Conservation (phyloP, 2,113 vertebrate species). For the Melanerpes formicivorus region DNA sequence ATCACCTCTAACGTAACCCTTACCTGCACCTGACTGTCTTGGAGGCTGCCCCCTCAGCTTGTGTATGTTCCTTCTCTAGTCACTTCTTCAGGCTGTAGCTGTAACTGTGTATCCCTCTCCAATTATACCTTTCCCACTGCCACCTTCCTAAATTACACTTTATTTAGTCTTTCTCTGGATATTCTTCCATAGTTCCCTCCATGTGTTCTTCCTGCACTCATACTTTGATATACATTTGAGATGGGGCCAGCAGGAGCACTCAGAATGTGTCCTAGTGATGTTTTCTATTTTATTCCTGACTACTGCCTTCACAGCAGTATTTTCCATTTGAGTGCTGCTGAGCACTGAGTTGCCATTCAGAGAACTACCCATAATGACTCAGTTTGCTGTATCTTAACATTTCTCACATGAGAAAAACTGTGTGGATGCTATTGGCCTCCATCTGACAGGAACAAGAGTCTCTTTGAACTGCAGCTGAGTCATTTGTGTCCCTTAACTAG, state of each 20-base stretch:
- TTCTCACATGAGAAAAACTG: background rate
- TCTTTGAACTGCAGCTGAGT: slow-evolving; percentile 8
- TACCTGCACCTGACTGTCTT: background rate
- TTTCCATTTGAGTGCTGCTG: background rate
- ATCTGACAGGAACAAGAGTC: background rate
- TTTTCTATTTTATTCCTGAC: background rate
- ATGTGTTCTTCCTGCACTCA: background rate
- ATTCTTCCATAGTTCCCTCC: accelerated
- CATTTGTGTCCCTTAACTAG: background rate
- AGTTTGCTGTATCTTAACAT: background rate
- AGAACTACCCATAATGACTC: background rate
- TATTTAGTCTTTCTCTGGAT: background rate
- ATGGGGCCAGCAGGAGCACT: background rate
- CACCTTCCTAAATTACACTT: background rate
- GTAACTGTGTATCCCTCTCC: background rate
- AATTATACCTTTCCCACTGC: background rate
- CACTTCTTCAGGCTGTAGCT: background rate
- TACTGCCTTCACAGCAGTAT: background rate
- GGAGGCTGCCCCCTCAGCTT: background rate
- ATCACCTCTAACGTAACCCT: background rate
- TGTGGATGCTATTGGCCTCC: background rate
- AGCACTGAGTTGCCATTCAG: background rate
- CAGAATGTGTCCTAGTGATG: background rate
- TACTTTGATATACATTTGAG: background rate
- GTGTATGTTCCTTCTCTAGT: background rate